A percentile compares a stretch with the other conserved stretches of the same genome.
phyloP scores from a whole-genome alignment of 2,797 vertebrate genomes.

The Hoplostethus mediterraneus region DNA sequence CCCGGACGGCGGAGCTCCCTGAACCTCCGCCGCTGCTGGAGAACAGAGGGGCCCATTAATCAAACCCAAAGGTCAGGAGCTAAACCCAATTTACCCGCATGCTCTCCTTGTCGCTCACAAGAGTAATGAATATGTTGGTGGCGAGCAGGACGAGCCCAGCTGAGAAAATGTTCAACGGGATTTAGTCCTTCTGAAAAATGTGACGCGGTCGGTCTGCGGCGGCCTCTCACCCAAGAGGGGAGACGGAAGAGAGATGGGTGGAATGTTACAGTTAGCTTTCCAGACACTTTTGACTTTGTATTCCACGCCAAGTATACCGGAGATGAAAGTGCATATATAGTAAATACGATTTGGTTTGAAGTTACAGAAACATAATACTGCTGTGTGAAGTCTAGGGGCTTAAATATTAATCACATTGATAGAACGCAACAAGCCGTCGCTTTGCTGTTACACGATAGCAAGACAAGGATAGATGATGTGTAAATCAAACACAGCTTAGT shows the following conservation, averaged over 20 bases:
- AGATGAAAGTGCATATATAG: slow-evolving; percentile 56
- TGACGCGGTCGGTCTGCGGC: slow-evolving; percentile 51
- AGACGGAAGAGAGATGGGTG: slow-evolving; percentile 8
- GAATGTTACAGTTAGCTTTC: slow-evolving; percentile 18
- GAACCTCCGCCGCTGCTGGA: slow-evolving; percentile 63
- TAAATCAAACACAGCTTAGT: slow-evolving; percentile 24
- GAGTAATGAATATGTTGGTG: slow-evolving; percentile 82
- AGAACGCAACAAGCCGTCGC: slow-evolving; percentile 29
- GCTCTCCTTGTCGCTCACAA: slow-evolving; percentile 79
- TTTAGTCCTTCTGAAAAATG: slow-evolving; percentile 71
- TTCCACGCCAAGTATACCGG: slow-evolving; percentile 28
- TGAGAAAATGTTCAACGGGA: slow-evolving; percentile 57
- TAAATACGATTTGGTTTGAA: slow-evolving; percentile 54
- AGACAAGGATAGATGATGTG: not conserved
- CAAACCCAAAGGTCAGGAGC: slow-evolving; percentile 86
- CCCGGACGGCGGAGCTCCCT: slow-evolving; percentile 45
- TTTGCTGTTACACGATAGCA: slow-evolving; percentile 41
- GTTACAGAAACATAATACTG: slow-evolving; percentile 44
- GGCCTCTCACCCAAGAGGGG: slow-evolving; percentile 46
- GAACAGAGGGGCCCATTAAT: slow-evolving; percentile 81
- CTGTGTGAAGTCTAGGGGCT: slow-evolving; percentile 35
- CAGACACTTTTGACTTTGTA: slow-evolving; percentile 40
- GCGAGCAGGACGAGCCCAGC: slow-evolving; percentile 58
- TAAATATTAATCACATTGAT: slow-evolving; percentile 54
- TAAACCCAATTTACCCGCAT: slow-evolving; percentile 85